phyloP scores from a whole-genome alignment of 2,888 invertebrate species.

The Tenthredo notha region DNA sequence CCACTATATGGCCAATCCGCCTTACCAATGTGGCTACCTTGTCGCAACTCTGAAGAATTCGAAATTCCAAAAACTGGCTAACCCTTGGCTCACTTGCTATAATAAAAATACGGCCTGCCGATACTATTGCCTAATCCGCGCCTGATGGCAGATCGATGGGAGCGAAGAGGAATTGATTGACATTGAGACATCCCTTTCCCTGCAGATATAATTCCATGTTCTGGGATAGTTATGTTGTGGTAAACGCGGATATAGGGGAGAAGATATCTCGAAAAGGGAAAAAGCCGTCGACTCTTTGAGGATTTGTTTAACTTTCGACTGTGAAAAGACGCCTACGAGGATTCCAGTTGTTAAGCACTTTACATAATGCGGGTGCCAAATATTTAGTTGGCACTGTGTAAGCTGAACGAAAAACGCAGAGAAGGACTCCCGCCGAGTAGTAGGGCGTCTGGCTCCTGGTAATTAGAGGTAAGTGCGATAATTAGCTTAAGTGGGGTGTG shows the following conservation, averaged over 20 bases:
- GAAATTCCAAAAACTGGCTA: too few species aligned
- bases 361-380: conserved; percentile 57
- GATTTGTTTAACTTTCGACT: conserved; percentile 45
- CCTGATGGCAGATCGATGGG: too few species aligned
- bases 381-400: conserved; percentile 57
- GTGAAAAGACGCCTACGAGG: conserved; percentile 17
- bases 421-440: conserved; percentile 16
- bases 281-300: conserved; percentile 42
- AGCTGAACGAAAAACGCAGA: conserved; percentile 57
- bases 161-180: background rate
- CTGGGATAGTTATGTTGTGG: background rate
- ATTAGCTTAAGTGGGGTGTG: background rate
- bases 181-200: background rate
- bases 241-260: background rate
- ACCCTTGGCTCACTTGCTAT: too few species aligned
- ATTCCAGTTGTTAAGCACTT: conserved; percentile 47
- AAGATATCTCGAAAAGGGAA: background rate
- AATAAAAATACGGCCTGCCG: too few species aligned
- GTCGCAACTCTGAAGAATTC: too few species aligned
- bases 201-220: background rate
- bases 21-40: too few species aligned
- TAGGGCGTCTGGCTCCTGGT: conserved; percentile 35
- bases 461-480: conserved; percentile 46
- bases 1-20: too few species aligned
- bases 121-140: too few species aligned